These are phyloP conservation scores for Platyscapa corneri DNA, from an alignment of 1,140 invertebrate species.

Conservation along the genomic window DNA sequence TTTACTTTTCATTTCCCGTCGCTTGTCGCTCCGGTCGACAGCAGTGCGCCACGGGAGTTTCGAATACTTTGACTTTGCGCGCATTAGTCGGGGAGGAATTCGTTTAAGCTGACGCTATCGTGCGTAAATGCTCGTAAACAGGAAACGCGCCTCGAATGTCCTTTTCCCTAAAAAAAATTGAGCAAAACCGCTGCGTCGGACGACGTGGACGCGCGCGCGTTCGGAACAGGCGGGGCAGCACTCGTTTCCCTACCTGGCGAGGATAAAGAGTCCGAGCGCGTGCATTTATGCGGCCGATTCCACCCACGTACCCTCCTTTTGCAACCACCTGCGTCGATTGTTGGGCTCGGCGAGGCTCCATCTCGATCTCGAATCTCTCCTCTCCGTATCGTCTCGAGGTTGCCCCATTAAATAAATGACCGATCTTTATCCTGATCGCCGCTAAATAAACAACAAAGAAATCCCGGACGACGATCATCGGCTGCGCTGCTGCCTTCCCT, in stretches of 20 bases:
- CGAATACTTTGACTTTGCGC: too few species aligned
- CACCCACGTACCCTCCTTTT: neutral
- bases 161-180: constrained; percentile 5
- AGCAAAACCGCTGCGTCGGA: neutral
- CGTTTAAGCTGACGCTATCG: too few species aligned
- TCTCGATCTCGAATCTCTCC: neutral
- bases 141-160: too few species aligned
- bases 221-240: too few species aligned
- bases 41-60: too few species aligned
- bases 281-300: neutral
- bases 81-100: too few species aligned
- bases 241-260: neutral
- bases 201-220: too few species aligned
- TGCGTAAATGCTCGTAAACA: too few species aligned
- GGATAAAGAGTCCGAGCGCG: neutral
- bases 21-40: too few species aligned
- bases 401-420: constrained; percentile 8
- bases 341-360: constrained; percentile 1
- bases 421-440: neutral
- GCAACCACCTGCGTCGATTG: neutral
- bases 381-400: neutral
- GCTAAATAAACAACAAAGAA: neutral
- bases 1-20: too few species aligned
- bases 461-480: neutral
- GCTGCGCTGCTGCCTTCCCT: too few species aligned